Base-by-base conservation (phyloP, 1,140 invertebrate species). In the Drosophila orena region DNA sequence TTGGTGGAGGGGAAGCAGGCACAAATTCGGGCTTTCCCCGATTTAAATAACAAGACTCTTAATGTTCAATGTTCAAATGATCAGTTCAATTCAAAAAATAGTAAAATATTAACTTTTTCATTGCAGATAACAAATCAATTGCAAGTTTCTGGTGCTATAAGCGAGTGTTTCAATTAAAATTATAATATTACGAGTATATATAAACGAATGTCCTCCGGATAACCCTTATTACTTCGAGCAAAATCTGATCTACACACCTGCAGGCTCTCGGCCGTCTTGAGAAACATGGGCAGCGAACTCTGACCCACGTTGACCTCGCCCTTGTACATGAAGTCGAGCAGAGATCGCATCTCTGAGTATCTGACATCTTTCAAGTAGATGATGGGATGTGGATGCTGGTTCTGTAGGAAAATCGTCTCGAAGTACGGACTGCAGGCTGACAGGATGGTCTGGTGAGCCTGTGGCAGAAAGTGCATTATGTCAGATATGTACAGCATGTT, bases 391-490 rank as follows among this genome's bases (percentile, higher is more conserved):
- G 97, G 96, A 93, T 97, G 97, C 74, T 94, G 95, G 93, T 97
- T 98, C 93, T 97, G 96, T 81, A 98, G 94, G 93, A 98, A 98
- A 93, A 98, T 96, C 92, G 95, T 96, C 94, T 98, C 97, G 93
- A 98, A 98, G 94, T 98, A 98, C 57, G 97, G 97, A 93, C 97
- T 98, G 94, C 97, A 98, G 74, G 97, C 97, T 46, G 97, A 98
- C 54, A 98, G 94, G 93, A 98, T 97, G 60, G 97, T 97, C 93
- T 98, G 97, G 93, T 98, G 97, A 78, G 97, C 97, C 94, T 94
- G 30, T 8, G 7, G 24, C 10, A 77, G 70, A 15, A 17, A 6
- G 3, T 0, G 10, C 4, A 14, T 12, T 11, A 30, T 30, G 30
- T 30, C 30, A 10, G 30, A 2, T 30, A 30, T 10, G 30, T 8